Conservation (phyloP, 2,888 invertebrate species). For the Pyrgus malvae region DNA sequence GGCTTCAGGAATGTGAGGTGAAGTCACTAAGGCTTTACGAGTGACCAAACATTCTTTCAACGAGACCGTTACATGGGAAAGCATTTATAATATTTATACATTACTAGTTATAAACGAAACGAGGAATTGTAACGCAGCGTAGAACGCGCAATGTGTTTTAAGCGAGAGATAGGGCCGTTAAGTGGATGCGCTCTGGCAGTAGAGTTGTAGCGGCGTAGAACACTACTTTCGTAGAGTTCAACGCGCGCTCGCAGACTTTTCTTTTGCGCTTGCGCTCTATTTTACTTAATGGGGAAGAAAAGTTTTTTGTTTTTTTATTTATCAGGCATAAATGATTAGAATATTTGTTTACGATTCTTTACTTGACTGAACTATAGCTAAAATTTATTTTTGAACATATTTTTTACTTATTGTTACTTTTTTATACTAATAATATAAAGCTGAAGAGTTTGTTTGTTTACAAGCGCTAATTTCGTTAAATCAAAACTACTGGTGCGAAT, state of each 20-base stretch:
- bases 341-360: too few relatives aligned
- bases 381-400: too few relatives aligned
- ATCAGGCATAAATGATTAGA: too few relatives aligned
- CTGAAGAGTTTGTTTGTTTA: too few relatives aligned
- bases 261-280: conserved; percentile 7
- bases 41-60: conserved; percentile 24
- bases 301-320: neutral
- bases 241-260: conserved; percentile 55
- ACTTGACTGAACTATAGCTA: too few relatives aligned
- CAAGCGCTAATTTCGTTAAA: too few relatives aligned
- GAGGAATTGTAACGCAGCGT: conserved; percentile 4
- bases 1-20: conserved; percentile 31
- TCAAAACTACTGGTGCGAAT: too few relatives aligned
- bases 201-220: conserved; percentile 30
- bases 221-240: conserved; percentile 71
- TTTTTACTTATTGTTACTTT: too few relatives aligned
- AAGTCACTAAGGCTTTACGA: conserved; percentile 30
- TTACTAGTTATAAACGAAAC: conserved; percentile 9
- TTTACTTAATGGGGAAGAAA: neutral
- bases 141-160: conserved; percentile 11
- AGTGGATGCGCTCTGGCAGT: neutral
- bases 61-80: conserved; percentile 13
- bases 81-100: conserved; percentile 10
- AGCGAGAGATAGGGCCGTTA: conserved; percentile 3
- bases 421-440: too few relatives aligned